These are phyloP conservation scores for Sminthurinus aureus DNA, from an alignment of 2,888 invertebrate genomes.

Conservation along the genomic window DNA sequence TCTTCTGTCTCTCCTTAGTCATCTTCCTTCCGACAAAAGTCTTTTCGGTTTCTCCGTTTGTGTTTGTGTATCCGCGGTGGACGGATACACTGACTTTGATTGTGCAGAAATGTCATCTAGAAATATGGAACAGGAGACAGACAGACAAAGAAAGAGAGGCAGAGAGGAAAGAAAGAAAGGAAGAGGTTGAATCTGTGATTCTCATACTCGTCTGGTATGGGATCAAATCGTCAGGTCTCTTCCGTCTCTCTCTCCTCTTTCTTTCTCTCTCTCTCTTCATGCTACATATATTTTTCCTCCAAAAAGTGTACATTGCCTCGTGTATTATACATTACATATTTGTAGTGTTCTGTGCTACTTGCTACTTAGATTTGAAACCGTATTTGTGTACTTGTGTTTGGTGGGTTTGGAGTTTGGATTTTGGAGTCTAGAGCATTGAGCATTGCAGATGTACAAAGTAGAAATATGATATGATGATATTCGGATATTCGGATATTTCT, in stretches of 20 bases:
- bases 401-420: slow-evolving; percentile 16
- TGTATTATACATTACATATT: neutral
- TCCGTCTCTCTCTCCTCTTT: neutral
- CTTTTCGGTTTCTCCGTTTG: neutral
- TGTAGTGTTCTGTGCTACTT: neutral
- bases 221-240: slow-evolving; percentile 33
- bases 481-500: neutral
- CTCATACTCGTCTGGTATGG: slow-evolving; percentile 24
- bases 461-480: too few relatives aligned
- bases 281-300: too few relatives aligned
- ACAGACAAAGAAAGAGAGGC: too few relatives aligned
- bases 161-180: too few relatives aligned
- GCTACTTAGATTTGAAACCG: neutral
- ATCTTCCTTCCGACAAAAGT: neutral
- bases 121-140: neutral
- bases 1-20: neutral
- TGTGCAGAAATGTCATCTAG: slow-evolving; percentile 26
- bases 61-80: neutral
- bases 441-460: too few relatives aligned
- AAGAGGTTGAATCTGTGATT: slow-evolving; percentile 9
- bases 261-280: slow-evolving; percentile 16
- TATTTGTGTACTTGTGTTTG: too few relatives aligned
- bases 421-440: neutral
- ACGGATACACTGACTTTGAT: neutral
- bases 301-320: too few relatives aligned